Percentiles rank a stretch among this genome's conserved stretches.
Evolutionary conservation across 2,888 invertebrate species (phyloP).

Genomic region (Drosophila percnosoma): DNA sequence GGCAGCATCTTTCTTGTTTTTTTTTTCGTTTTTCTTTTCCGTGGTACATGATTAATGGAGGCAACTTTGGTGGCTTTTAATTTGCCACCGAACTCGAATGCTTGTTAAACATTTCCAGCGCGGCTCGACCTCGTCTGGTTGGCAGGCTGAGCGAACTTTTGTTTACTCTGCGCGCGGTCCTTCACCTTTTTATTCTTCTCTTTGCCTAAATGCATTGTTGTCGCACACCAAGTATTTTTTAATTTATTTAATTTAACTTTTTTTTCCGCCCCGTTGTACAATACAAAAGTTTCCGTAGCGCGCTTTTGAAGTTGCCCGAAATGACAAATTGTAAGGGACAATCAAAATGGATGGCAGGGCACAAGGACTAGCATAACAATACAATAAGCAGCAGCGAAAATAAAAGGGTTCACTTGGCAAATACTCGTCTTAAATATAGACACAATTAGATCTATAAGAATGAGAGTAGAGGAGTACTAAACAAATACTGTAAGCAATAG

Average conservation of each 20-base stretch:
- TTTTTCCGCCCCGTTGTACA: constrained; percentile 35
- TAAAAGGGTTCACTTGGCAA: constrained; percentile 16
- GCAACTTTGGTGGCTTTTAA: constrained; percentile 73
- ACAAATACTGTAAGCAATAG: constrained; percentile 3
- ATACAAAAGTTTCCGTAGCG: constrained; percentile 60
- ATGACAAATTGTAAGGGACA: constrained; percentile 62
- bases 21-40: constrained; percentile 6
- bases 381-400: background rate
- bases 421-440: background rate
- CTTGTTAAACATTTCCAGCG: constrained; percentile 64
- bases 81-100: constrained; percentile 72
- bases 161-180: constrained; percentile 45
- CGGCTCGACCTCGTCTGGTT: constrained; percentile 54
- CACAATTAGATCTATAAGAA: background rate
- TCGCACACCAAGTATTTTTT: constrained; percentile 72
- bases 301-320: constrained; percentile 60
- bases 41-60: constrained; percentile 76
- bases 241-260: constrained; percentile 81
- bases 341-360: constrained; percentile 32
- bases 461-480: background rate
- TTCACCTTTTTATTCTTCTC: constrained; percentile 44
- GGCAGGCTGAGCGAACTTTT: constrained; percentile 66
- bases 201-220: constrained; percentile 50
- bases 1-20: constrained; percentile 9
- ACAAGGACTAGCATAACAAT: constrained; percentile 19